Evolutionary conservation across 2,888 invertebrate species (phyloP), one percentile per base, ranked within the genome.

Genomic region (Pristionchus japonicus): DNA sequence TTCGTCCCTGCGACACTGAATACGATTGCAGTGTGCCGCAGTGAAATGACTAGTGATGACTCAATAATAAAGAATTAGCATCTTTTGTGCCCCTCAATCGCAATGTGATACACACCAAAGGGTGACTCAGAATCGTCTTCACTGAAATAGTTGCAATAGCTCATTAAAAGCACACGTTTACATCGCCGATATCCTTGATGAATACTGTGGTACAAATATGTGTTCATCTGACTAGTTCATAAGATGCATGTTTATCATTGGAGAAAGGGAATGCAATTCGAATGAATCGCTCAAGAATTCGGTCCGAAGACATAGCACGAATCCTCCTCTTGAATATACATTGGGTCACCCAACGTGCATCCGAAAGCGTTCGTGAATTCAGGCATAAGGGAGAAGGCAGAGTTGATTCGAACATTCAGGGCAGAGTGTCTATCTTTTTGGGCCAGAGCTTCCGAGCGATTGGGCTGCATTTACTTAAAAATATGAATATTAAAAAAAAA

Each of bases 1-100:
- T 77, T 7, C 40, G 77, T 27, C 77, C 77, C 27, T 77, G 77
- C n/a, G 77, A 77, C 27, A 43, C 77, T 20, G 77, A 77, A 20
- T 77, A 77, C 43, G 40, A 77, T 40, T 77, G 77, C 77, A n/a
- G 7, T 9, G 37, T 70, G n/a, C 57, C 57, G 9, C 23, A 57
- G 57, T 57, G n/a, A 57, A n/a, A n/a, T n/a, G n/a, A n/a, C n/a
- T n/a, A n/a, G n/a, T n/a, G n/a, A n/a, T n/a, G n/a, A n/a, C n/a
- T n/a, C n/a, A n/a, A n/a, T n/a, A n/a, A n/a, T n/a, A n/a, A n/a
- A n/a, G n/a, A n/a, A n/a, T n/a, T n/a, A n/a, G n/a, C n/a, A n/a
- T n/a, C n/a, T n/a, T n/a, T n/a, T n/a, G n/a, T n/a, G n/a, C n/a
- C n/a, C n/a, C n/a, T n/a, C n/a, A n/a, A n/a, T n/a, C n/a, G n/a